phyloP scores from a whole-genome alignment of 2,797 vertebrate species.

The Fratercula arctica region DNA sequence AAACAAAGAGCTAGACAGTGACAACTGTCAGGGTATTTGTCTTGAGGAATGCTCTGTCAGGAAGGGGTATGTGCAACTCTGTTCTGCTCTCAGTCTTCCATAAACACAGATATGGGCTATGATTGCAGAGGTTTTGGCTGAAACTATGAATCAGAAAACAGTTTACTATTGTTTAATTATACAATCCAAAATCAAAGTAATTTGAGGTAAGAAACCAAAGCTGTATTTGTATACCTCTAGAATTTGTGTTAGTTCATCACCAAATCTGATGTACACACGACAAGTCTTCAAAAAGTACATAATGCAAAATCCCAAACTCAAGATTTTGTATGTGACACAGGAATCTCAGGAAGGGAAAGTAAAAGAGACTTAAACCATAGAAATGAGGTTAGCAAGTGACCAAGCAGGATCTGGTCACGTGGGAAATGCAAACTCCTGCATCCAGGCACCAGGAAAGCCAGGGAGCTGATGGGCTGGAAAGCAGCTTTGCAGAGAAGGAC shows the following conservation, averaged over 20 bases:
- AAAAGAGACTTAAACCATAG: neutral
- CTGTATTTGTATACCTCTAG: neutral
- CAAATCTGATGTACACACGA: neutral
- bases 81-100: neutral
- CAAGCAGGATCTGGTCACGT: neutral
- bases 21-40: neutral
- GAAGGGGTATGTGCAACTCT: neutral
- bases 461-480: neutral
- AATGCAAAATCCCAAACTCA: neutral
- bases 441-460: neutral
- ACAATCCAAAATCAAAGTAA: neutral
- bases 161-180: neutral
- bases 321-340: neutral
- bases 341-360: neutral
- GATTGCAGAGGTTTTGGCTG: neutral
- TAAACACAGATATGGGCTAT: neutral
- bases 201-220: slow-evolving; percentile 15
- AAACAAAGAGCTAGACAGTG: neutral
- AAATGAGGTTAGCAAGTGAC: neutral
- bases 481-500: no score
- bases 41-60: neutral
- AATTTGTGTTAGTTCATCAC: neutral
- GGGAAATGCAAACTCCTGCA: neutral
- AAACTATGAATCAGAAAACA: neutral
- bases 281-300: neutral